Percentiles rank a stretch among this genome's conserved stretches.
Evolutionary conservation across 2,113 vertebrate species (phyloP).

Genomic region (Chrysemys picta): DNA sequence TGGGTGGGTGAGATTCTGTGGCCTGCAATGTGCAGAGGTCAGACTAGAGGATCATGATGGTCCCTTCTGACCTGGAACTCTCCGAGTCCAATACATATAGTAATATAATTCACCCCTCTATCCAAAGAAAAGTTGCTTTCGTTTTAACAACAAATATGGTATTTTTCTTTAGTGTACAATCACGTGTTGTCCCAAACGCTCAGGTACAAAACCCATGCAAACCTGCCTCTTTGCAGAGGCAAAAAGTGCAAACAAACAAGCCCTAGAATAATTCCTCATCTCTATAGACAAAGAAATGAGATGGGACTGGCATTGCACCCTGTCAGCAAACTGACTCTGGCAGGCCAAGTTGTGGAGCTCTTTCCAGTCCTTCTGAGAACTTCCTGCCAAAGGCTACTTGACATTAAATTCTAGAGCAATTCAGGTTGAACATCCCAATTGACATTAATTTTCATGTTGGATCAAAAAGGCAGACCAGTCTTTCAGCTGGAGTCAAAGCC

Average conservation of each 20-base stretch:
- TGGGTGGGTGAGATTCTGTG: neutral
- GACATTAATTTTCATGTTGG: slow-evolving; percentile 60
- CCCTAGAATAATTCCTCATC: slow-evolving; percentile 36
- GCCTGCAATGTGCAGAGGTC: neutral
- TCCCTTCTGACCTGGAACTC: no score
- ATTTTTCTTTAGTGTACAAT: slow-evolving; percentile 16
- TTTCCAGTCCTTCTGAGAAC: slow-evolving; percentile 44
- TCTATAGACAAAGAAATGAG: slow-evolving; percentile 55
- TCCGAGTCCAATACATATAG: neutral
- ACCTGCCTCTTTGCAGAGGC: slow-evolving; percentile 11
- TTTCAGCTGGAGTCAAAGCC: neutral
- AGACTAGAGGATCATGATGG: no score
- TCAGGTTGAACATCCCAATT: slow-evolving; percentile 60
- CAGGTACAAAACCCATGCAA: neutral
- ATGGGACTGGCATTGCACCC: neutral
- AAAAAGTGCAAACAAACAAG: slow-evolving; percentile 25
- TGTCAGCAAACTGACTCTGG: neutral
- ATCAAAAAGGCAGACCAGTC: slow-evolving; percentile 18
- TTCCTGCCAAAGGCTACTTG: slow-evolving; percentile 67
- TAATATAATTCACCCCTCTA: slow-evolving; percentile 2
- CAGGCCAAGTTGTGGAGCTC: slow-evolving; percentile 21
- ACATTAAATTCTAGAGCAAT: slow-evolving; percentile 66
- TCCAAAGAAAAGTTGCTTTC: neutral
- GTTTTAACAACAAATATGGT: neutral
- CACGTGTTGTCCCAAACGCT: neutral